phyloP scores from a whole-genome alignment of 2,888 invertebrate genomes.

The Plebejus anna region DNA sequence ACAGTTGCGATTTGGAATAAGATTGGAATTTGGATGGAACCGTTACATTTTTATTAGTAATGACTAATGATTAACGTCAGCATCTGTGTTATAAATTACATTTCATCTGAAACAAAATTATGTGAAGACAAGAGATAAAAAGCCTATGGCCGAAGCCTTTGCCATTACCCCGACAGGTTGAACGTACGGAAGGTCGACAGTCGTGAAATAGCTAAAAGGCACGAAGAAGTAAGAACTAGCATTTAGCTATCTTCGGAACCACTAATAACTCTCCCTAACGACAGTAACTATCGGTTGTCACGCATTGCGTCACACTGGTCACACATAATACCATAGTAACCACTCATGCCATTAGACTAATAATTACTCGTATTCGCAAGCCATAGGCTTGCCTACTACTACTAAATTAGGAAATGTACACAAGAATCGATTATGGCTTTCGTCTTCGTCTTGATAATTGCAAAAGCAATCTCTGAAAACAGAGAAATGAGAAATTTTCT shows the following conservation, averaged over 20 bases:
- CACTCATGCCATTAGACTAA: conserved; percentile 22
- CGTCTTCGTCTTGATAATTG: background rate
- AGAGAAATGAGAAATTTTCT: background rate
- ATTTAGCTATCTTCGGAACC: conserved; percentile 21
- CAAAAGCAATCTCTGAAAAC: background rate
- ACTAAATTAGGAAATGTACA: background rate
- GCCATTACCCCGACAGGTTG: background rate
- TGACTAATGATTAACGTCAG: too few species aligned
- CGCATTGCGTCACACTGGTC: conserved; percentile 24
- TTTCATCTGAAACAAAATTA: background rate
- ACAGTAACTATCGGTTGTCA: conserved; percentile 21
- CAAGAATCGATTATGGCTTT: background rate
- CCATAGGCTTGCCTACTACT: background rate
- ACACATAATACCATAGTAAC: conserved; percentile 16
- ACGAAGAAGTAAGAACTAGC: conserved; percentile 8
- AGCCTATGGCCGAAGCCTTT: background rate
- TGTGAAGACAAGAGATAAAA: background rate
- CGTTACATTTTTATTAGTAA: background rate
- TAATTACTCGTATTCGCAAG: conserved; percentile 1
- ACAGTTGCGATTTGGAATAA: background rate
- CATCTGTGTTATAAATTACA: background rate
- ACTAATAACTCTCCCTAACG: conserved; percentile 18
- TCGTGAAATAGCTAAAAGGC: conserved; percentile 9
- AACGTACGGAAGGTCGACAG: background rate
- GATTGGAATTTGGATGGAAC: background rate